Percentiles rank a stretch among this genome's conserved stretches.
Evolutionary conservation across 1,140 invertebrate genomes (phyloP).

Genomic region (Dendroctonus valens): DNA sequence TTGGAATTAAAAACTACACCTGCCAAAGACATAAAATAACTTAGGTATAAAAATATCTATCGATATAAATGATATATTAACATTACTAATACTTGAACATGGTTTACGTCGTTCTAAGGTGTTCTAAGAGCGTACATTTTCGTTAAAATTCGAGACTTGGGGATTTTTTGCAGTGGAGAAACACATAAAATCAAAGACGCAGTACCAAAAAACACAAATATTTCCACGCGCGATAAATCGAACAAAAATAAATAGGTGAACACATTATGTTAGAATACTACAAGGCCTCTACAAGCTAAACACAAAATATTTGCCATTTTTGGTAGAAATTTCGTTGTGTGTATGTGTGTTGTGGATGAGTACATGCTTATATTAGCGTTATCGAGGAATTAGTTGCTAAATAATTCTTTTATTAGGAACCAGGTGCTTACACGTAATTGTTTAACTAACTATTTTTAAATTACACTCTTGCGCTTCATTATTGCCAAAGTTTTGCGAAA

Average conservation of each 20-base stretch:
- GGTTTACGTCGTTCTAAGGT: conserved; percentile 3
- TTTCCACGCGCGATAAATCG: conserved; percentile 5
- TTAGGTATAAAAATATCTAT: conserved; percentile 18
- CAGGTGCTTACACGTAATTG: conserved; percentile 45
- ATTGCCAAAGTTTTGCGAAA: conserved; percentile 41
- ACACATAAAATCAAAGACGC: conserved; percentile 10
- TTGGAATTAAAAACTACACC: conserved; percentile 29
- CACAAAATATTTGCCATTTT: conserved; percentile 27
- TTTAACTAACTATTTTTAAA: conserved; percentile 47
- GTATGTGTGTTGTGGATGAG: conserved; percentile 6
- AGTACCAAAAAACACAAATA: conserved; percentile 30
- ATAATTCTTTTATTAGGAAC: conserved; percentile 46
- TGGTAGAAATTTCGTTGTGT: conserved; percentile 18
- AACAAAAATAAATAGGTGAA: conserved; percentile 23
- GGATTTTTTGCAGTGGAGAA: neutral
- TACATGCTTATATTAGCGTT: conserved; percentile 24
- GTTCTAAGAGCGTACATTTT: conserved; percentile 22
- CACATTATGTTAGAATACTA: conserved; percentile 19
- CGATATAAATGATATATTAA: conserved; percentile 32
- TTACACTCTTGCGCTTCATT: conserved; percentile 31
- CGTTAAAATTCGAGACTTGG: conserved; percentile 15
- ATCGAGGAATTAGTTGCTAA: conserved; percentile 35
- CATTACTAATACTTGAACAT: conserved; percentile 28
- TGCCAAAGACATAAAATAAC: conserved; percentile 25
- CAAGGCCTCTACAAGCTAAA: neutral